A percentile compares a stretch with the other conserved stretches of the same genome.
Evolutionary conservation across 2,113 vertebrate species (phyloP).

Genomic region (Lophius piscatorius): DNA sequence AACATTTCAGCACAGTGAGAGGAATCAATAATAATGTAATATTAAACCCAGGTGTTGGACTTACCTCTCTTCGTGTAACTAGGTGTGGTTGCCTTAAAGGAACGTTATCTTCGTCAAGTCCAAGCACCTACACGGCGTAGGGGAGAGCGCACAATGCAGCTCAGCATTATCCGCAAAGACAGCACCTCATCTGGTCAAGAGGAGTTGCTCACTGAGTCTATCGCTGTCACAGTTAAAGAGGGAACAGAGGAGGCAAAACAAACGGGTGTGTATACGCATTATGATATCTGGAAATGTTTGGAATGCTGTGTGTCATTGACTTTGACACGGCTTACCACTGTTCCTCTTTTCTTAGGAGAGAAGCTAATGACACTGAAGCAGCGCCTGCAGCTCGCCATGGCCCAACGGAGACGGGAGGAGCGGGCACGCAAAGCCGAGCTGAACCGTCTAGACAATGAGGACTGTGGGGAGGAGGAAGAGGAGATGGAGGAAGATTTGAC

Average conservation of each 20-base stretch:
- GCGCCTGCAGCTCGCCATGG: conserved; percentile 94
- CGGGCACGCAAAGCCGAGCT: conserved; percentile 86
- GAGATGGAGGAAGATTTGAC: conserved; percentile 92
- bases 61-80: background rate
- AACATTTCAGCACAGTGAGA: no score
- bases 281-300: background rate
- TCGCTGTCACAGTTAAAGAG: conserved; percentile 85
- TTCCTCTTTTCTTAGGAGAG: conserved; percentile 80
- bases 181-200: conserved; percentile 83
- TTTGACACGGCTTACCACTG: background rate
- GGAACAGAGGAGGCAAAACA: conserved; percentile 76
- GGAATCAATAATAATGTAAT: no score
- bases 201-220: conserved; percentile 82
- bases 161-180: conserved; percentile 89
- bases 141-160: conserved; percentile 77
- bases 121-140: conserved; percentile 68
- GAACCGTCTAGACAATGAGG: conserved; percentile 92
- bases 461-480: conserved; percentile 85
- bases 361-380: conserved; percentile 91
- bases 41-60: no score
- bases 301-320: no score
- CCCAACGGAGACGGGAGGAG: conserved; percentile 88
- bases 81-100: conserved; percentile 92
- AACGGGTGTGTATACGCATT: conserved; percentile 81
- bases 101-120: conserved; percentile 90